Conservation (phyloP, 2,113 vertebrate species). For the Sebastes fasciatus region DNA sequence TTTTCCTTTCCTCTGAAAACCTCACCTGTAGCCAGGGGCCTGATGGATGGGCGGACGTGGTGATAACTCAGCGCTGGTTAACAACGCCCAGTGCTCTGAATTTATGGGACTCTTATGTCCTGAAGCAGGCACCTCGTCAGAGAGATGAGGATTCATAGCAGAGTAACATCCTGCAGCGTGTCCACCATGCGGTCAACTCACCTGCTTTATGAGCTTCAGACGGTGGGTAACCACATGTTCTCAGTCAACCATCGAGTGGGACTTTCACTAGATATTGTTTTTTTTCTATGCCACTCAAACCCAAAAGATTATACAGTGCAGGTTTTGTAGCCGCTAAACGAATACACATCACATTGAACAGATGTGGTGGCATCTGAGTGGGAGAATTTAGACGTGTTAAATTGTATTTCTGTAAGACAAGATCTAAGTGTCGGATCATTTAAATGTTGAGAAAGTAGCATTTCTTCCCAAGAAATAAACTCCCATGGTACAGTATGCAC, state of each 20-base stretch:
- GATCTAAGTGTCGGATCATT: not conserved
- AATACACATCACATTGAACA: not conserved
- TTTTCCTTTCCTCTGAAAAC: conserved; percentile 13
- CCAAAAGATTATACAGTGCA: not conserved
- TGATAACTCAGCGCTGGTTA: conserved; percentile 4
- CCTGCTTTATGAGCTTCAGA: conserved; percentile 8
- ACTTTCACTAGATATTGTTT: not conserved
- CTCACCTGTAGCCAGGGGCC: not conserved
- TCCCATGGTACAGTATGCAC: too few species aligned
- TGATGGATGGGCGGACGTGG: not conserved
- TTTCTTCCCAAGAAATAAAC: not conserved
- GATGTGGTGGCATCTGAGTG: not conserved
- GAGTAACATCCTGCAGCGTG: not conserved
- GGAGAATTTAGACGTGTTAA: not conserved
- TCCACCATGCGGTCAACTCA: not conserved
- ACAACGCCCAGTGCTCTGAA: not conserved
- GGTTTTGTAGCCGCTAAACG: not conserved
- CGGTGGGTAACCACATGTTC: not conserved
- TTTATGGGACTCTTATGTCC: not conserved
- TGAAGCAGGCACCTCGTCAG: not conserved
- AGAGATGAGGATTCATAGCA: not conserved
- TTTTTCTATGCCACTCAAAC: not conserved
- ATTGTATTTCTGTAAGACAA: not conserved
- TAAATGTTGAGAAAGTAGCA: not conserved
- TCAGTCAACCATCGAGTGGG: not conserved